These are phyloP conservation scores for Steinernema hermaphroditum DNA, from an alignment of 2,888 invertebrate species.

Conservation along the genomic window DNA sequence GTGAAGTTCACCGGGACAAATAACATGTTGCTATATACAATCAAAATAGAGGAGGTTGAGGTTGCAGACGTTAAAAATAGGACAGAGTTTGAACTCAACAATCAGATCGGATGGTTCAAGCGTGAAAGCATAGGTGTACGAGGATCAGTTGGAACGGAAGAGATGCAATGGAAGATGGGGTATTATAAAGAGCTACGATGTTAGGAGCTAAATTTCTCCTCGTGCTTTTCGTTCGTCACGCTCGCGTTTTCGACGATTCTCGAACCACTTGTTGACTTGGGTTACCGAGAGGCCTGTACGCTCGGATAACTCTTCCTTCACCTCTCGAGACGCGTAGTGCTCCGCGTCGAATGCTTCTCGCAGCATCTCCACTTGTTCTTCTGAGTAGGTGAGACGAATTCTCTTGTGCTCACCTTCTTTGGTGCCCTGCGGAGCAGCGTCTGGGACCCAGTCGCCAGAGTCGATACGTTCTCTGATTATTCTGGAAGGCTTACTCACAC, in stretches of 20 bases:
- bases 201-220: neutral
- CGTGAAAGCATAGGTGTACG: neutral
- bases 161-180: neutral
- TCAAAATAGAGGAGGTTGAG: neutral
- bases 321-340: neutral
- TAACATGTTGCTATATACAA: neutral
- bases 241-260: slow-evolving; percentile 9
- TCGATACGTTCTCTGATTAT: slow-evolving; percentile 1
- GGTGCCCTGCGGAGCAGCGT: neutral
- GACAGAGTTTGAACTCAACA: neutral
- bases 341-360: neutral
- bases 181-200: neutral
- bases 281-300: neutral
- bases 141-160: neutral
- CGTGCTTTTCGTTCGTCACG: neutral
- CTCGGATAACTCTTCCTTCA: neutral
- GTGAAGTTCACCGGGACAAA: neutral
- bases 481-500: neutral
- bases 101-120: neutral
- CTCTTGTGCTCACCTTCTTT: neutral
- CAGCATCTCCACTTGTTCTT: slow-evolving; percentile 1
- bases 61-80: neutral
- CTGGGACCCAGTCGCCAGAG: neutral
- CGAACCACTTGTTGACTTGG: slow-evolving; percentile 16
- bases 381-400: neutral